Evolutionary conservation across 64 coral and sea anemone species (phyloP).

Genomic region (Montipora cactus): DNA sequence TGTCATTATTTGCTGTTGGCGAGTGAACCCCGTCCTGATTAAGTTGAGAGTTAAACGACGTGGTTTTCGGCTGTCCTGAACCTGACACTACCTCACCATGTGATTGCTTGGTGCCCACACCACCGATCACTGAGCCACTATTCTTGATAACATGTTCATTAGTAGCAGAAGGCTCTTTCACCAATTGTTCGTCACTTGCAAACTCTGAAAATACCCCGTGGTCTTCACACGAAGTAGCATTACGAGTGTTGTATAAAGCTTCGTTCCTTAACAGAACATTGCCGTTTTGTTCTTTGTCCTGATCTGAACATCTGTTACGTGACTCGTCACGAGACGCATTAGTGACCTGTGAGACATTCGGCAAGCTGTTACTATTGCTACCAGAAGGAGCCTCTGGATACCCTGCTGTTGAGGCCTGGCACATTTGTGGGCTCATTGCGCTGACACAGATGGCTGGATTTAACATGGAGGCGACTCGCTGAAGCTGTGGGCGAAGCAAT

Average conservation of each 20-base stretch:
- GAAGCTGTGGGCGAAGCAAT: slow-evolving; percentile 44
- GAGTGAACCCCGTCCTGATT: background rate
- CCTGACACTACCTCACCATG: background rate
- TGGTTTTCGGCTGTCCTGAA: background rate
- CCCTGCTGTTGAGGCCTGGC: background rate
- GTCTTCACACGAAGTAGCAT: background rate
- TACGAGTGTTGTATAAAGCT: background rate
- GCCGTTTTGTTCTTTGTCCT: background rate
- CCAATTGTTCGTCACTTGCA: background rate
- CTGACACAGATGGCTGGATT: background rate
- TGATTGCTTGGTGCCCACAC: background rate
- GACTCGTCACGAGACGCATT: background rate
- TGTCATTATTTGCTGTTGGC: background rate
- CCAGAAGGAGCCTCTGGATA: background rate
- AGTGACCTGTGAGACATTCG: background rate
- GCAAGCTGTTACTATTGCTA: slow-evolving; percentile 1
- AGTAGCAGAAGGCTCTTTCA: background rate
- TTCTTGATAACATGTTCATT: background rate
- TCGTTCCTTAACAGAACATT: background rate
- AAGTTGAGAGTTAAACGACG: background rate
- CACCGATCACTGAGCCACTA: background rate
- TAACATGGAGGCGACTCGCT: slow-evolving; percentile 40
- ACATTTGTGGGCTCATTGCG: background rate
- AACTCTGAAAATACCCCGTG: background rate
- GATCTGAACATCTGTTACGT: background rate